phyloP scores from a whole-genome alignment of 2,888 invertebrate species.

The Sphaerophoria taeniata region DNA sequence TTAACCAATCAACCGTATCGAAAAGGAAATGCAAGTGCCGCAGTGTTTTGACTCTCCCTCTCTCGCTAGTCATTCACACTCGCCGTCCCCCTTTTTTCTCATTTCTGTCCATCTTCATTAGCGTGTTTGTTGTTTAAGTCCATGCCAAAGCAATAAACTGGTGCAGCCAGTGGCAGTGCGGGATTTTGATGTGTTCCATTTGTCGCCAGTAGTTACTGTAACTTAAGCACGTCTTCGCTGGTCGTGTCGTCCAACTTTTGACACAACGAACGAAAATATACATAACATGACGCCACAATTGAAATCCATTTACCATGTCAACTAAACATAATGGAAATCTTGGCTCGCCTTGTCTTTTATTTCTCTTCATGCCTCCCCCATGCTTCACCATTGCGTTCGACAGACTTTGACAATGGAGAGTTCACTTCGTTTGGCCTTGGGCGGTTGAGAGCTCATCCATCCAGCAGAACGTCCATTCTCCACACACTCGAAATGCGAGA shows the following conservation, averaged over 20 bases:
- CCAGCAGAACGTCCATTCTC: constrained; percentile 4
- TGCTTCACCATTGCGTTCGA: neutral
- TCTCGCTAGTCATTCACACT: constrained; percentile 40
- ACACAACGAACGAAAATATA: constrained; percentile 9
- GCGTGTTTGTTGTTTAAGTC: neutral
- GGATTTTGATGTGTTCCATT: constrained; percentile 56
- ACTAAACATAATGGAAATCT: constrained; percentile 53
- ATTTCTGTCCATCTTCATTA: constrained; percentile 24
- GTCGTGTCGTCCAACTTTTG: neutral
- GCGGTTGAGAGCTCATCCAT: constrained; percentile 42
- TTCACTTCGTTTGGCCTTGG: constrained; percentile 74
- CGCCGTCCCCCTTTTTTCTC: constrained; percentile 13
- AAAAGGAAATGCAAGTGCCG: constrained; percentile 71
- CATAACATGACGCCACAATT: constrained; percentile 67
- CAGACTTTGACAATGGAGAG: constrained; percentile 62
- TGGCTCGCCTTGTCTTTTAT: neutral
- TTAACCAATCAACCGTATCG: constrained; percentile 69
- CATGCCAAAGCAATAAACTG: constrained; percentile 13
- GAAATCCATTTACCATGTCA: constrained; percentile 72
- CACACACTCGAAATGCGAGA: neutral
- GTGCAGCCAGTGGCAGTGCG: constrained; percentile 7
- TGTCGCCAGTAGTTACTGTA: constrained; percentile 52
- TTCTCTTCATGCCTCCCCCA: neutral
- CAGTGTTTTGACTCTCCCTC: constrained; percentile 8
- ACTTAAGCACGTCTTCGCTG: neutral